Conservation (phyloP, 2,113 vertebrate genomes). For the Zeus faber region DNA sequence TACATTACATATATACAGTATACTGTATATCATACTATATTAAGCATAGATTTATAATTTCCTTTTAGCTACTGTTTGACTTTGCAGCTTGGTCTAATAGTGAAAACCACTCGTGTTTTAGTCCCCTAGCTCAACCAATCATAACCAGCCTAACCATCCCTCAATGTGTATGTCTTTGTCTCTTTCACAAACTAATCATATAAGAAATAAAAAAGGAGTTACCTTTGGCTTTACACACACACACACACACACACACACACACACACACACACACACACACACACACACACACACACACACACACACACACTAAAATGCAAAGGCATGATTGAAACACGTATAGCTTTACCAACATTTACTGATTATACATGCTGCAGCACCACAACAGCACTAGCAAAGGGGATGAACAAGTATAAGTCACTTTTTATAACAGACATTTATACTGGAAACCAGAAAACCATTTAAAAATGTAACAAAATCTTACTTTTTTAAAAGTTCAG, state of each 20-base stretch:
- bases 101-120: slow-evolving; percentile 31
- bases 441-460: too few relatives aligned
- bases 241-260: neutral
- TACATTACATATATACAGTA: neutral
- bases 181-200: slow-evolving; percentile 41
- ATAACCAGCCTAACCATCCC: slow-evolving; percentile 44
- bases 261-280: neutral
- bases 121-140: slow-evolving; percentile 15
- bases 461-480: too few relatives aligned
- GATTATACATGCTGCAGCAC: too few relatives aligned
- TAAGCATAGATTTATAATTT: neutral
- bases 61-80: neutral
- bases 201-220: too few relatives aligned
- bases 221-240: neutral
- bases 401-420: too few relatives aligned
- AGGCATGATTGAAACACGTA: neutral
- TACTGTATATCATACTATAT: too few relatives aligned
- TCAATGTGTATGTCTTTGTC: slow-evolving; percentile 26
- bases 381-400: too few relatives aligned
- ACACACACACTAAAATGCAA: neutral
- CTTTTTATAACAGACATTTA: too few relatives aligned
- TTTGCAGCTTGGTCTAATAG: slow-evolving; percentile 47
- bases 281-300: neutral
- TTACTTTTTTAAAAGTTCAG: too few relatives aligned
- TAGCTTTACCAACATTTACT: too few relatives aligned